Evolutionary conservation across 1,140 invertebrate species (phyloP).

Genomic region (Drosophila nasuta): DNA sequence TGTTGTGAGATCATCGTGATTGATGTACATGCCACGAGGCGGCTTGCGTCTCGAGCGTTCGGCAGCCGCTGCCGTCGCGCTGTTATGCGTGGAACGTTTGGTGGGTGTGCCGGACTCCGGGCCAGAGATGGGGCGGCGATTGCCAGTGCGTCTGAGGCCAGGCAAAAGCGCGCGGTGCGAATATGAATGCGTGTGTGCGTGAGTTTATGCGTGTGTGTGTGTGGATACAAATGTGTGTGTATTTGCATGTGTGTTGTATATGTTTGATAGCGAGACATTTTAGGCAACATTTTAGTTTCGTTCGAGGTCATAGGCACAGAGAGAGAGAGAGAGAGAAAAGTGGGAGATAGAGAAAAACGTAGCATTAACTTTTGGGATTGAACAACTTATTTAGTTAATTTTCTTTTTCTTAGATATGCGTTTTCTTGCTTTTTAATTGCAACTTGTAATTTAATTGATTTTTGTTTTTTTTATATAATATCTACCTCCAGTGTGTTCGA

Average conservation of each 20-base stretch:
- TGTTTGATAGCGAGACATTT: conserved; percentile 16
- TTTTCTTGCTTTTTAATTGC: conserved; percentile 9
- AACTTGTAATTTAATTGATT: conserved; percentile 7
- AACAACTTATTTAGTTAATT: conserved; percentile 40
- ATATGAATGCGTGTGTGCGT: not conserved
- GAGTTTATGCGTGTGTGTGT: not conserved
- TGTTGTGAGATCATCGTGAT: conserved; percentile 96
- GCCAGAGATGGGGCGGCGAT: conserved; percentile 90
- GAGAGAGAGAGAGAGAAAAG: conserved; percentile 39
- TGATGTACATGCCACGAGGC: conserved; percentile 98
- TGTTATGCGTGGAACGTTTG: conserved; percentile 84
- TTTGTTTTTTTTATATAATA: conserved; percentile 34
- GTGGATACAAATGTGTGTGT: not conserved
- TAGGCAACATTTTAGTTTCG: conserved; percentile 38
- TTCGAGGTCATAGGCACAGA: conserved; percentile 31
- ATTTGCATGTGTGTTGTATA: not conserved
- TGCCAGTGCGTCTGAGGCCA: conserved; percentile 88
- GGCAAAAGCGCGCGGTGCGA: not conserved
- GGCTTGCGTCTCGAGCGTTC: conserved; percentile 95
- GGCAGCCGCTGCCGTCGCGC: conserved; percentile 66
- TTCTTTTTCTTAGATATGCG: conserved; percentile 13
- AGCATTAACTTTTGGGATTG: conserved; percentile 65
- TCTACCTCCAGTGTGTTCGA: conserved; percentile 84
- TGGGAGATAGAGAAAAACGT: conserved; percentile 66
- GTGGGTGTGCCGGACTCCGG: conserved; percentile 84